A percentile compares a stretch with the other conserved stretches of the same genome.
Conservation (phyloP, 2,113 vertebrate genomes). For the Lipotes vexillifer region DNA sequence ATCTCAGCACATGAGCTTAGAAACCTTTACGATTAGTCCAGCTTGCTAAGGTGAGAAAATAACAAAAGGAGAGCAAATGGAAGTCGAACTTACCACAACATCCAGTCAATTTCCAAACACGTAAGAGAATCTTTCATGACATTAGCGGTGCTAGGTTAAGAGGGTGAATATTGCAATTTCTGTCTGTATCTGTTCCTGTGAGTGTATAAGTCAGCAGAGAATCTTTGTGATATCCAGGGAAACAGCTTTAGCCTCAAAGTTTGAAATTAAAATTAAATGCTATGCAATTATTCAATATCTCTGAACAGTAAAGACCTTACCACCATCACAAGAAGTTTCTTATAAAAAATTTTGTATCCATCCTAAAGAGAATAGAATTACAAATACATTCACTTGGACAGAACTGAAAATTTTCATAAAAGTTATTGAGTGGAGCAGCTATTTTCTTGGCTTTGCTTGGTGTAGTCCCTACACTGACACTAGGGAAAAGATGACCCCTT, state of each 20-base stretch:
- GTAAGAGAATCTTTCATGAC: conserved; percentile 17
- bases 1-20: conserved; percentile 40
- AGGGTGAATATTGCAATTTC: neutral
- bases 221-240: neutral
- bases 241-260: neutral
- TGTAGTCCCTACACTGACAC: neutral
- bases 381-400: neutral
- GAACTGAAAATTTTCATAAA: neutral
- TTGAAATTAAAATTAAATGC: conserved; percentile 6
- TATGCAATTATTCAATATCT: neutral
- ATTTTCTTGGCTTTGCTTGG: neutral
- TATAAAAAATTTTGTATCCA: neutral
- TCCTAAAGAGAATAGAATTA: neutral
- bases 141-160: neutral
- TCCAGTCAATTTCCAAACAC: conserved; percentile 39
- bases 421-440: neutral
- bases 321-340: neutral
- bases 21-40: conserved; percentile 37
- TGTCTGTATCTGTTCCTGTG: neutral
- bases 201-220: neutral
- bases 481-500: neutral
- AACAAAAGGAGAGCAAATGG: conserved; percentile 28
- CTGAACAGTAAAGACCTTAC: neutral
- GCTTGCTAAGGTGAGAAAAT: conserved; percentile 48
- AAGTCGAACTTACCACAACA: conserved; percentile 12